These are phyloP conservation scores for Myodes glareolus DNA, from an alignment of 2,113 vertebrate genomes.

Conservation along the genomic window DNA sequence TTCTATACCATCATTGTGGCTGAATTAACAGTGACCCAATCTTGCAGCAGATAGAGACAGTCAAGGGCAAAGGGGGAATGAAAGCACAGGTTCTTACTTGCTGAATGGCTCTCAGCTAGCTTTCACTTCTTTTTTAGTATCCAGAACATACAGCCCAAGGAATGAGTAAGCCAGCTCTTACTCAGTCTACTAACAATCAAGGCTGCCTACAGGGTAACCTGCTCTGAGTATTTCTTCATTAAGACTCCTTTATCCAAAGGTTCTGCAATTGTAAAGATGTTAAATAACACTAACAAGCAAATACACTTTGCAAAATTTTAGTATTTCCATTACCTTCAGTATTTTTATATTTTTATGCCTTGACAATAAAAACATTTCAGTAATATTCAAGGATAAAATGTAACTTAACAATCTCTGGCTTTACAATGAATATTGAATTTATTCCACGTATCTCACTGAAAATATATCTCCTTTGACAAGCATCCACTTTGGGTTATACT, in stretches of 20 bases:
- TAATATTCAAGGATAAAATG: background rate
- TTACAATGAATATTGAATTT: background rate
- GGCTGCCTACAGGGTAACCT: background rate
- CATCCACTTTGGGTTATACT: background rate
- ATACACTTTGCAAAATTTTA: background rate
- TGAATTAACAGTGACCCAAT: background rate
- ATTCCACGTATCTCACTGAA: background rate
- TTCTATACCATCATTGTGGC: background rate
- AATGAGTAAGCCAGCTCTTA: background rate
- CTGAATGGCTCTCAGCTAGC: background rate
- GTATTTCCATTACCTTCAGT: background rate
- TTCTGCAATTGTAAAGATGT: background rate
- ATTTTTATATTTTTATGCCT: background rate
- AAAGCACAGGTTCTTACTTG: background rate
- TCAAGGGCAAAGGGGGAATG: background rate
- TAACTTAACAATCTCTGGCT: too few species aligned
- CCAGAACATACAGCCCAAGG: background rate
- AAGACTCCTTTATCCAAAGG: background rate
- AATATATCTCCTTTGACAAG: background rate
- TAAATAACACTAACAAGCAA: background rate
- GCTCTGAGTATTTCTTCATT: background rate
- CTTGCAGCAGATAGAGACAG: background rate
- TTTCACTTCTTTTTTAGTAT: background rate
- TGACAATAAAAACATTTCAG: background rate
- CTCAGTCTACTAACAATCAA: background rate